Conservation (phyloP, 2,797 vertebrate species). For the Clarias laeviceps region DNA sequence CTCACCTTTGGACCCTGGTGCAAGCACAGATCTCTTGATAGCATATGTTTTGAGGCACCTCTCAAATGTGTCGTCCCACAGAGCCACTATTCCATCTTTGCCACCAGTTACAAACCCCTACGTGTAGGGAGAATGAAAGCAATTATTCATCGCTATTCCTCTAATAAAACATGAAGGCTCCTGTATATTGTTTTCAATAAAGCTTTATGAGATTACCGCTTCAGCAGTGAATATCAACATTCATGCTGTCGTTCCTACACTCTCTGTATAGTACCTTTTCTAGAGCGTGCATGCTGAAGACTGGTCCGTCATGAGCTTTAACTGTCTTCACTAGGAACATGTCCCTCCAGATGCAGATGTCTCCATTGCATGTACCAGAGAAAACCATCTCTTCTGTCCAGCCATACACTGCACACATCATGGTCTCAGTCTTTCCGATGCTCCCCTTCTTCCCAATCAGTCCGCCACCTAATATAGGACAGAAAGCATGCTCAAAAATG, state of each 20-base stretch:
- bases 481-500: not conserved
- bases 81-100: slow-evolving; percentile 94
- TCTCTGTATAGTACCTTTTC: slow-evolving; percentile 85
- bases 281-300: slow-evolving; percentile 96
- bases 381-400: slow-evolving; percentile 98
- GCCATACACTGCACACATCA: slow-evolving; percentile 97
- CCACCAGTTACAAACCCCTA: slow-evolving; percentile 98
- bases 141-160: not conserved
- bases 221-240: not conserved
- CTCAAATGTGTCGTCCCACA: slow-evolving; percentile 98
- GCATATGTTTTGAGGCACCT: slow-evolving; percentile 98
- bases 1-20: slow-evolving; percentile 96
- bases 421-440: slow-evolving; percentile 91
- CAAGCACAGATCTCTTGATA: slow-evolving; percentile 94
- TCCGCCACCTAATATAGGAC: slow-evolving; percentile 75
- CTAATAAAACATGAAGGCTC: not conserved
- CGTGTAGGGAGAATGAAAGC: not conserved
- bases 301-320: slow-evolving; percentile 96
- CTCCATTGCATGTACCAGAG: slow-evolving; percentile 92
- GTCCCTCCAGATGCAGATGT: slow-evolving; percentile 98
- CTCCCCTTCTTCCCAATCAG: slow-evolving; percentile 93
- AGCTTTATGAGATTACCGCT: not conserved
- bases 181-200: not conserved
- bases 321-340: slow-evolving; percentile 95
- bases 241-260: not conserved